Evolutionary conservation across 2,888 invertebrate genomes (phyloP).

Genomic region (Anoncus sp.): DNA sequence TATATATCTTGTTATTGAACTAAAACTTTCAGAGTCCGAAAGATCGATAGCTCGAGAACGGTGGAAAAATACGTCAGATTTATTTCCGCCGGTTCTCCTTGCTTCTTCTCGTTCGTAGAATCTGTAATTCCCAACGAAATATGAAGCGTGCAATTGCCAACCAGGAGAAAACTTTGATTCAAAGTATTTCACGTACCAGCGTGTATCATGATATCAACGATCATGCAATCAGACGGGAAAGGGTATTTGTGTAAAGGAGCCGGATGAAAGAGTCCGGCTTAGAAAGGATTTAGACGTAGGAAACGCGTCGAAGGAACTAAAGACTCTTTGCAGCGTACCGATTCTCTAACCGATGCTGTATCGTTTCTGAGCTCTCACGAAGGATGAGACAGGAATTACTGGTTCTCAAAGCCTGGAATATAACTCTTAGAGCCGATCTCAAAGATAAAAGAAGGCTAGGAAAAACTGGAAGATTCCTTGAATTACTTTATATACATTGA

Average conservation of each 20-base stretch:
- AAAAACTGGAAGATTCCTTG: slow-evolving; percentile 19
- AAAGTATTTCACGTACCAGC: slow-evolving; percentile 67
- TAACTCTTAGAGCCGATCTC: slow-evolving; percentile 29
- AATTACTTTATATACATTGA: slow-evolving; percentile 6
- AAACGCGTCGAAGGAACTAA: slow-evolving; percentile 30
- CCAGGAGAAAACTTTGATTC: slow-evolving; percentile 67
- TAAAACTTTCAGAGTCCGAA: slow-evolving; percentile 4
- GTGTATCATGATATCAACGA: slow-evolving; percentile 71
- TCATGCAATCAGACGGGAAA: slow-evolving; percentile 73
- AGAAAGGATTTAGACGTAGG: slow-evolving; percentile 61
- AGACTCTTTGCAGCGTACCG: slow-evolving; percentile 35
- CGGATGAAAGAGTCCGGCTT: slow-evolving; percentile 63
- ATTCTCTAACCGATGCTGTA: slow-evolving; percentile 36
- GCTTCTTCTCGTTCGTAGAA: slow-evolving; percentile 1
- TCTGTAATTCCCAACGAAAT: slow-evolving; percentile 22
- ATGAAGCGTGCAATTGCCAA: slow-evolving; percentile 65
- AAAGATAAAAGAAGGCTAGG: slow-evolving; percentile 13
- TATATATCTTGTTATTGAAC: background rate
- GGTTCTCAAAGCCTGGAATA: slow-evolving; percentile 29
- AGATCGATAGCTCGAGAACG: background rate
- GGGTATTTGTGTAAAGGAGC: slow-evolving; percentile 72
- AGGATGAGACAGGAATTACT: slow-evolving; percentile 46
- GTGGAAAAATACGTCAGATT: background rate
- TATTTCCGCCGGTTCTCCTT: background rate
- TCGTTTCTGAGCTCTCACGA: slow-evolving; percentile 45